phyloP scores from a whole-genome alignment of 2,113 vertebrate genomes.

The Nothoprocta pentlandii region DNA sequence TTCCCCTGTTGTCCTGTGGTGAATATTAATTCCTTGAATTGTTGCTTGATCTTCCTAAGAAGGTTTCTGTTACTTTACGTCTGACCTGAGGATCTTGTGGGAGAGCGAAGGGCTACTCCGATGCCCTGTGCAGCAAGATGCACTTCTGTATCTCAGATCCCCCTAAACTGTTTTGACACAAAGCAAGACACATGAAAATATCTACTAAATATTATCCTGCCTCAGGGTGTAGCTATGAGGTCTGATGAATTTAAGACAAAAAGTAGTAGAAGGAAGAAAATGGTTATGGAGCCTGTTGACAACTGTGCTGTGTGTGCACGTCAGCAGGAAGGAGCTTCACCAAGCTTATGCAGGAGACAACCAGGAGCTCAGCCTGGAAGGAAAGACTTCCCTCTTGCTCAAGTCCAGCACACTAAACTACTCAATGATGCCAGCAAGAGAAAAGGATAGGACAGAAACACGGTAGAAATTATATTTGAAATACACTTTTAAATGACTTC shows the following conservation, averaged over 20 bases:
- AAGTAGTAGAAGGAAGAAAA: neutral
- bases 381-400: neutral
- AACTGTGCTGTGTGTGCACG: rapidly evolving
- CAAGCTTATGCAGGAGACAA: neutral
- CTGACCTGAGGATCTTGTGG: neutral
- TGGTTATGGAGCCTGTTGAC: neutral
- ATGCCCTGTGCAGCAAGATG: neutral
- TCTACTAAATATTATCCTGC: neutral
- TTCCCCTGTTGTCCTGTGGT: neutral
- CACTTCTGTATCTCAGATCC: neutral
- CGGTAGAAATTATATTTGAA: neutral
- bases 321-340: neutral
- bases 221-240: neutral
- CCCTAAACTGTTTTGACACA: neutral
- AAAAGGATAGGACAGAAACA: neutral
- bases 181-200: neutral
- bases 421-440: neutral
- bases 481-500: neutral
- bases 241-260: neutral
- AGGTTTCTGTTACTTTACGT: neutral
- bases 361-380: neutral
- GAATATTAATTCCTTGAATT: neutral
- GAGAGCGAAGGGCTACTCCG: neutral
- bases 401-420: neutral
- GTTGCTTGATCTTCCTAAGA: neutral